These are phyloP conservation scores for Xestia sexstrigata DNA, from an alignment of 2,888 invertebrate genomes.

Conservation along the genomic window DNA sequence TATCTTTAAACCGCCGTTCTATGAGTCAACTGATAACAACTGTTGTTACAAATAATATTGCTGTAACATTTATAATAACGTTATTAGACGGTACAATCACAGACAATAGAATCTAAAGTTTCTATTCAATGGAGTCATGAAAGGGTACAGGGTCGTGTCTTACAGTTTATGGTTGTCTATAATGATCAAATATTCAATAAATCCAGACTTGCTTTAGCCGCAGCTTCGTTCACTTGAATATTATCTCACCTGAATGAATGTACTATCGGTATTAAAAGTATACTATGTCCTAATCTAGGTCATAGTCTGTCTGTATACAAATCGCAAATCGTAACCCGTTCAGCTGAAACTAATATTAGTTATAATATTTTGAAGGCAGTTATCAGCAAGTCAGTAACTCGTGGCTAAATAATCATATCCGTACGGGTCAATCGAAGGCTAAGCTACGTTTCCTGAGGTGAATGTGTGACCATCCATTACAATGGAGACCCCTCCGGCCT, in stretches of 20 bases:
- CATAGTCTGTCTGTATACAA: not conserved
- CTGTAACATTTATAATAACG: constrained; percentile 12
- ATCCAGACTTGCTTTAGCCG: not conserved
- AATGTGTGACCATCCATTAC: not conserved
- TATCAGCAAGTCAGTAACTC: not conserved
- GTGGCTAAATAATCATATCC: not conserved
- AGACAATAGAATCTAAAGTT: constrained; percentile 35
- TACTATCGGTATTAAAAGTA: not conserved
- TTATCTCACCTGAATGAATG: not conserved
- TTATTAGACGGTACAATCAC: constrained; percentile 2
- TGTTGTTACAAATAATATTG: constrained; percentile 19
- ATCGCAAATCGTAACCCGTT: not conserved
- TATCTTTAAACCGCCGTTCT: not conserved
- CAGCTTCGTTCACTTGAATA: not conserved
- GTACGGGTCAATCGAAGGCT: not conserved
- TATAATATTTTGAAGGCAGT: not conserved
- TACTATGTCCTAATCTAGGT: not conserved
- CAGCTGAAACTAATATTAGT: not conserved
- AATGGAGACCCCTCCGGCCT: not conserved
- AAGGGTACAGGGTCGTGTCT: constrained; percentile 29
- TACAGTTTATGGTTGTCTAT: constrained; percentile 12
- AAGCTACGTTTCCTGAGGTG: not conserved
- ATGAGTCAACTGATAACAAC: constrained; percentile 11
- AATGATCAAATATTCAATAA: constrained; percentile 24
- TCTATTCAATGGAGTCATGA: constrained; percentile 13